These are phyloP conservation scores for Platichthys flesus DNA, from an alignment of 2,113 vertebrate species.

Conservation along the genomic window DNA sequence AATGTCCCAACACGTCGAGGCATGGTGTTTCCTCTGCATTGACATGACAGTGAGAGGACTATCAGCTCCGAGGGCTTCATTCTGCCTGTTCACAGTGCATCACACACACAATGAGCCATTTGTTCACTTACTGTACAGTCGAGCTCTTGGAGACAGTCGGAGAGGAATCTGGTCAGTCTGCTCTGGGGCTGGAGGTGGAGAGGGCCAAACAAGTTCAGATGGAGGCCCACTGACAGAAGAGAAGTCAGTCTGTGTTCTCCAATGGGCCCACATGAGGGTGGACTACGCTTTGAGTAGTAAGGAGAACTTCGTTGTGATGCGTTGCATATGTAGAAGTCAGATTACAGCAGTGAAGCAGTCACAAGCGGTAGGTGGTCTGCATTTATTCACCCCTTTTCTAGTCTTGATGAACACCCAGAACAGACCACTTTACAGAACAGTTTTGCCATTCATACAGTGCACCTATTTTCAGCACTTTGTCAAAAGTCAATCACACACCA, in stretches of 20 bases:
- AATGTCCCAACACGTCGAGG: background rate
- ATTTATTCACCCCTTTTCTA: no score
- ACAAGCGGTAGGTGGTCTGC: no score
- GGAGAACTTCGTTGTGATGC: background rate
- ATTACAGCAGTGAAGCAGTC: background rate
- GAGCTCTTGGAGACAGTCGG: constrained; percentile 40
- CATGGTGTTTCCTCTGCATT: constrained; percentile 15
- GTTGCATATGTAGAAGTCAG: background rate
- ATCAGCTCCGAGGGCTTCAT: constrained; percentile 54
- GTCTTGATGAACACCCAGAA: no score
- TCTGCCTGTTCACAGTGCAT: constrained; percentile 37
- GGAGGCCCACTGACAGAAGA: constrained; percentile 36
- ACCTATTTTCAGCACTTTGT: no score
- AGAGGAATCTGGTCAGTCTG: constrained; percentile 63
- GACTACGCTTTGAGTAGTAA: constrained; percentile 6
- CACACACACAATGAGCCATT: constrained; percentile 64
- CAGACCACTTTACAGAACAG: no score
- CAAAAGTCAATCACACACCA: no score
- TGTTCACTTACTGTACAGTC: constrained; percentile 51
- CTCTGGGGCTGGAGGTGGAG: constrained; percentile 62
- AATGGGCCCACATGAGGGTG: constrained; percentile 8
- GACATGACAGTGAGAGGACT: constrained; percentile 41
- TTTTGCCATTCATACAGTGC: no score
- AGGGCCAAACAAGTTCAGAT: constrained; percentile 43
- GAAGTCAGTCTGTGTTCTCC: constrained; percentile 26